phyloP scores from a whole-genome alignment of 2,888 invertebrate genomes.

The Crocallis elinguaria region DNA sequence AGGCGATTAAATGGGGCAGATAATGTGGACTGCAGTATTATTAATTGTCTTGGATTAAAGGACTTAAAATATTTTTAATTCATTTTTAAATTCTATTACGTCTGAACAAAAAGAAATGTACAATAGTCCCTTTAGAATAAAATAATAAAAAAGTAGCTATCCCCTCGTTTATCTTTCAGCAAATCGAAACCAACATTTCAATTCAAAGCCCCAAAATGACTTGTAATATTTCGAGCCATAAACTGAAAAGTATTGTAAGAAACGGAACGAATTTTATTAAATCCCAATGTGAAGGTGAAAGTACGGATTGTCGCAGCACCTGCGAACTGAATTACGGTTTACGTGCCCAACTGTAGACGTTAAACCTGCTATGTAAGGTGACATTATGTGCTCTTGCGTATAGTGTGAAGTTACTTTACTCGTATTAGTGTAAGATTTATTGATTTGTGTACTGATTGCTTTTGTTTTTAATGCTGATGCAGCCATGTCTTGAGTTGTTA shows the following conservation, averaged over 20 bases:
- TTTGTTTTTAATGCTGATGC: background rate
- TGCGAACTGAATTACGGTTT: slow-evolving; percentile 71
- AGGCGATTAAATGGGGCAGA: too few species aligned
- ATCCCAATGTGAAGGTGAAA: slow-evolving; percentile 66
- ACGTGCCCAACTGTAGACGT: slow-evolving; percentile 59
- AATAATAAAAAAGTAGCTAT: background rate
- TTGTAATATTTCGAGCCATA: slow-evolving; percentile 29
- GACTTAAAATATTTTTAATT: too few species aligned
- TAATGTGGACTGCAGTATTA: too few species aligned
- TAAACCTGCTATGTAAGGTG: slow-evolving; percentile 42
- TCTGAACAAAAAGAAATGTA: too few species aligned
- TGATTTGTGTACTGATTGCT: background rate
- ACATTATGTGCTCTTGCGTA: slow-evolving; percentile 28
- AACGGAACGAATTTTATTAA: slow-evolving; percentile 70
- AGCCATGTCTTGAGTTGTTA: background rate
- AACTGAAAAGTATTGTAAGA: slow-evolving; percentile 31
- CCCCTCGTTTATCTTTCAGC: background rate
- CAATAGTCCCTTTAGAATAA: too few species aligned
- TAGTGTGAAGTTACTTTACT: slow-evolving; percentile 4
- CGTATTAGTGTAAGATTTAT: slow-evolving; percentile 1
- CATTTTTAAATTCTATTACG: too few species aligned
- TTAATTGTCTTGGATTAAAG: too few species aligned
- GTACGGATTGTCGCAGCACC: slow-evolving; percentile 71
- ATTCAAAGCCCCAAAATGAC: slow-evolving; percentile 8
- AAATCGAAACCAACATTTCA: background rate